Percentiles rank a stretch among this genome's conserved stretches.
Conservation (phyloP, 2,888 invertebrate species). For the Oligia strigilis region DNA sequence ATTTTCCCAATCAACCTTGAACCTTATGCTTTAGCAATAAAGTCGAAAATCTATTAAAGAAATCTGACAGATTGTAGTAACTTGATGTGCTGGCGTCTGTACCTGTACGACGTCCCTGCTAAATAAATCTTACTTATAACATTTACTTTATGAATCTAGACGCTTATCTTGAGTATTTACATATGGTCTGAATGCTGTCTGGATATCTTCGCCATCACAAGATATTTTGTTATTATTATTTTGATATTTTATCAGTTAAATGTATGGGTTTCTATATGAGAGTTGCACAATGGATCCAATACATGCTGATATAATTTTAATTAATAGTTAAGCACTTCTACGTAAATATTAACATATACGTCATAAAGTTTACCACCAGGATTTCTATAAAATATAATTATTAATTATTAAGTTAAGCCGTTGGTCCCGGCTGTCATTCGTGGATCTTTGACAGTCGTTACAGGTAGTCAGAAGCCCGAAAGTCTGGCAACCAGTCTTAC, state of each 20-base stretch:
- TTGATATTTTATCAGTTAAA: no score
- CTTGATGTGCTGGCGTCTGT: no score
- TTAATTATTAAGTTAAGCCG: neutral
- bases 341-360: no score
- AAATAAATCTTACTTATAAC: neutral
- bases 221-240: constrained; percentile 3
- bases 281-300: neutral
- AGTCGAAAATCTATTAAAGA: no score
- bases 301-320: neutral
- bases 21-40: no score
- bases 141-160: neutral
- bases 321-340: neutral
- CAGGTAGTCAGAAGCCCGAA: no score
- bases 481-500: no score
- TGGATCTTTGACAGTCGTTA: no score
- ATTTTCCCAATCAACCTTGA: no score
- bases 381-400: neutral
- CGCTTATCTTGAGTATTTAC: constrained; percentile 4
- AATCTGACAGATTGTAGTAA: no score
- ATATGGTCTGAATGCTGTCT: neutral
- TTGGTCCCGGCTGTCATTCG: no score
- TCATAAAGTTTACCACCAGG: neutral
- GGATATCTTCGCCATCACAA: neutral
- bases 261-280: neutral
- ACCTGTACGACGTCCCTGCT: no score